Base-by-base conservation (phyloP, 1,140 invertebrate genomes). In the Drosophila eugracilis region DNA sequence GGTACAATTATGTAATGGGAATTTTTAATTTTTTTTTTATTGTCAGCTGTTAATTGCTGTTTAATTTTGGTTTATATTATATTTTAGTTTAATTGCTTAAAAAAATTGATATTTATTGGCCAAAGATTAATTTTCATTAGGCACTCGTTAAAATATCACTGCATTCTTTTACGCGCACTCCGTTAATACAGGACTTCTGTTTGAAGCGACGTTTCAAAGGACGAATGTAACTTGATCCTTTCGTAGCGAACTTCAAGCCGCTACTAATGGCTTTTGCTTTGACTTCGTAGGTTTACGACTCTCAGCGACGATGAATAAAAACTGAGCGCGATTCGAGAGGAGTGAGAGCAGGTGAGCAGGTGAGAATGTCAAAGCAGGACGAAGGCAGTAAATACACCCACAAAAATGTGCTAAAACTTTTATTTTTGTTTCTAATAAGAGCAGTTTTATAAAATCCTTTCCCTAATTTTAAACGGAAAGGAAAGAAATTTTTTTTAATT, bases 111-210 rank as follows among this genome's bases (percentile, higher is more conserved):
- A 21, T 39, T 7, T 12, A 10, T 36, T 36, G 22, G 3, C 7
- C n/a, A n/a, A n/a, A n/a, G 52, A 19, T 63, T 41, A 19, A 42
- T n/a, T 34, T 49, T n/a, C 7, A 14, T 34, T 14, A 4, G n/a
- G 9, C 24, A 26, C 34, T 49, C 34, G 21, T 41, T 39, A 0
- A 37, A 55, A 71, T 58, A 48, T 67, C 52, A 54, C 66, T 84
- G 71, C 73, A 83, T 78, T 53, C 19, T 67, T 67, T 76, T 79
- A 53, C 71, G 75, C 80, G 75, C 50, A 72, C 47, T 34, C 21
- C 52, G 65, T 36, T 47, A 28, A 7, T 39, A 66, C 44, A 7
- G 22, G 34, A 39, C 36, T 45, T n/a, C n/a, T n/a, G 6, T 34
- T 36, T 36, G 17, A 17, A 2, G 5, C 49, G 15, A 45, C 30